Conservation (phyloP, 2,797 vertebrate species). For the Otus scops region DNA sequence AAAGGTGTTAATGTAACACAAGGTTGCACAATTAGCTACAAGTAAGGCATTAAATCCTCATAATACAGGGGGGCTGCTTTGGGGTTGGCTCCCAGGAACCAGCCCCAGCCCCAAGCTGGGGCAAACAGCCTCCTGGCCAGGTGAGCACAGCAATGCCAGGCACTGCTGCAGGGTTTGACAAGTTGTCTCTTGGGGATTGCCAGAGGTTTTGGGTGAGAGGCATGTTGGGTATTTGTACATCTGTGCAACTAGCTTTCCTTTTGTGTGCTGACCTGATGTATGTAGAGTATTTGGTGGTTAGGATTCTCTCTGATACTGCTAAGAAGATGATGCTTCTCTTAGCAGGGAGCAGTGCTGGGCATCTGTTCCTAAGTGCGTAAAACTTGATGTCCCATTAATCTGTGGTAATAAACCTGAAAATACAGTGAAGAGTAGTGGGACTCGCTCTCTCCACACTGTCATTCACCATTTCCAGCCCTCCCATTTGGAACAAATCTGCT, state of each 20-base stretch:
- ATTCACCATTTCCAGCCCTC: background rate
- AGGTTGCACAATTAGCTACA: background rate
- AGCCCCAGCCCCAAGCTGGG: background rate
- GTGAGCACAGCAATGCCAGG: background rate
- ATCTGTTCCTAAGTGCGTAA: background rate
- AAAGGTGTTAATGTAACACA: background rate
- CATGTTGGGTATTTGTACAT: background rate
- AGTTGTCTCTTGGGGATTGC: background rate
- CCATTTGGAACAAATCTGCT: background rate
- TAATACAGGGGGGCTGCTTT: background rate
- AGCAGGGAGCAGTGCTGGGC: background rate
- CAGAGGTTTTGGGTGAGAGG: background rate
- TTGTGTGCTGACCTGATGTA: background rate
- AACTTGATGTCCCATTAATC: background rate
- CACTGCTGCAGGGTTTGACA: fast-evolving
- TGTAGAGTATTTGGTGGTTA: background rate
- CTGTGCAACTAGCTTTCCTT: background rate
- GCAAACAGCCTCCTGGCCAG: background rate
- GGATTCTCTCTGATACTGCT: background rate
- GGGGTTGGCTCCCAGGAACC: background rate
- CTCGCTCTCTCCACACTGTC: background rate
- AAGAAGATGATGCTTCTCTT: background rate
- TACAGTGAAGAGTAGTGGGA: background rate
- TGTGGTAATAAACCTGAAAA: background rate
- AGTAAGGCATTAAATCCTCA: background rate